Evolutionary conservation across 2,888 invertebrate species (phyloP), one percentile per base, ranked within the genome.

Genomic region (Orchestes rusci): DNA sequence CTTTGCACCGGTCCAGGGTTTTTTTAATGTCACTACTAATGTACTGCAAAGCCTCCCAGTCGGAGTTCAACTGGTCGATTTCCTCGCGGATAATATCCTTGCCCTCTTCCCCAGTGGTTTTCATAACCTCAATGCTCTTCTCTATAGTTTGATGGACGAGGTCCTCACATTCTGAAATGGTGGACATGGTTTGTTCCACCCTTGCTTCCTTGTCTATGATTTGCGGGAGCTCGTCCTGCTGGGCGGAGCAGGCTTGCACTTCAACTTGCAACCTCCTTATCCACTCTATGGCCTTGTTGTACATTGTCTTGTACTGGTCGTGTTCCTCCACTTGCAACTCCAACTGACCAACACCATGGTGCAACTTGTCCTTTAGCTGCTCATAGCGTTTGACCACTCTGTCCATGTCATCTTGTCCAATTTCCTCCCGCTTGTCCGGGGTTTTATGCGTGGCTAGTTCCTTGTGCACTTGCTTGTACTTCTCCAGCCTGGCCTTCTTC

Each of bases 401-500:
- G 33, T 80, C 77, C 55, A 85, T 88, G 39, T 83, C 81, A 45
- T 75, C 76, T 31, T 74, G 74, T n/a, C n/a, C n/a, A n/a, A n/a
- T n/a, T n/a, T n/a, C n/a, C n/a, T n/a, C n/a, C n/a, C n/a, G n/a
- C n/a, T n/a, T n/a, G n/a, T n/a, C n/a, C n/a, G n/a, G n/a, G n/a
- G n/a, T n/a, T n/a, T n/a, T n/a, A n/a, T n/a, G n/a, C n/a, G n/a
- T n/a, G n/a, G n/a, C n/a, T n/a, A n/a, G n/a, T 59, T 95, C 93
- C 52, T 89, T 78, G 56, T 84, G 82, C 38, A 91, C 76, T 0
- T 82, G 79, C 60, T 81, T 85, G 66, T 85, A 86, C 66, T 92
- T 94, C 64, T 95, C 94, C 15, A 93, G 64, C 31, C 85, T 81
- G 0, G 91, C 84, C 56, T 88, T 83, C 68, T 94, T 95, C 63